Evolutionary conservation across 2,113 vertebrate species (phyloP), one percentile per base, ranked within the genome.

Genomic region (Cynoglossus semilaevis): DNA sequence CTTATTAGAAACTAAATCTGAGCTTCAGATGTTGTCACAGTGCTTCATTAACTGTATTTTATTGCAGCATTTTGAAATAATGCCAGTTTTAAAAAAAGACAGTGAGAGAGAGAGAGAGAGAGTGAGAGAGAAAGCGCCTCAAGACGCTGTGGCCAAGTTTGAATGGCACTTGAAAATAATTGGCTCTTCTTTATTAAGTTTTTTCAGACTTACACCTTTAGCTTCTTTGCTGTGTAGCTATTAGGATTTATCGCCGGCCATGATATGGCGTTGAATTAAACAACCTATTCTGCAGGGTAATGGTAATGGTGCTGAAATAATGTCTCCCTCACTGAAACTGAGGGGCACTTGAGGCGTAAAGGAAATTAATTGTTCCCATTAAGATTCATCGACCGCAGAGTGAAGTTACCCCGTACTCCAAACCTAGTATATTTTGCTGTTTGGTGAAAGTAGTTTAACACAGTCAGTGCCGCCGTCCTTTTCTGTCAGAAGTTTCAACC

Each of bases 281-380:
- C 77, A 80, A 67, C 61, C 75, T 66, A 74, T 84, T 82, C 76
- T 72, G 78, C 63, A 75, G 75, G 61, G 58, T 82, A 74, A 82
- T 79, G 22, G 71, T 83, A 84, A 89, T 89, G 83, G 76, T 58
- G 72, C 85, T 83, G 86, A 87, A 87, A 86, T 80, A 83, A 86
- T 71, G 81, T 88, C 68, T 77, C 73, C 82, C 71, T 67, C 58
- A 57, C 62, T 63, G 74, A 83, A 85, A 79, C 63, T 73, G 59
- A 79, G 73, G 74, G 73, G 50, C 80, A 69, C 82, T 87, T 79
- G 73, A 85, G 72, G 72, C 77, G 49, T 66, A 77, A 80, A 88
- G 59, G 65, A 82, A 90, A 87, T 87, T 70, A 87, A 90, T 89
- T 80, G 82, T 67, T 41, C 58, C 79, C 81, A 84, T 90, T 87